Percentiles rank a stretch among this genome's conserved stretches.
Conservation (phyloP, 2,888 invertebrate genomes). For the Synergus gifuensis region DNA sequence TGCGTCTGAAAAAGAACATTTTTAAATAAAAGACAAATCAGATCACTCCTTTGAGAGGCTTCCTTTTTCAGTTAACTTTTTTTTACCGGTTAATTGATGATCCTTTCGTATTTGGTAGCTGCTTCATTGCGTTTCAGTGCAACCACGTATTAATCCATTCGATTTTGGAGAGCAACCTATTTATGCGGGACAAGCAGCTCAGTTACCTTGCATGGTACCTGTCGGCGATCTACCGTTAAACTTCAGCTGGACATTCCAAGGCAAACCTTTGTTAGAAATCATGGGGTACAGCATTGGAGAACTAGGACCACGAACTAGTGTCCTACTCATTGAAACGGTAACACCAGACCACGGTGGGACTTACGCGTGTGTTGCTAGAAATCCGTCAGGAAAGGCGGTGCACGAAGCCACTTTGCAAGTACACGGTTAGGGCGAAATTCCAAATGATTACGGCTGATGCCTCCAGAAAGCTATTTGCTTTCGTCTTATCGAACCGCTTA, state of each 20-base stretch:
- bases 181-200: conserved; percentile 88
- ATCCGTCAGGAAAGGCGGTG: conserved; percentile 79
- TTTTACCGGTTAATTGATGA: not conserved
- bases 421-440: conserved; percentile 80
- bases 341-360: conserved; percentile 79
- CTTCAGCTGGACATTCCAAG: conserved; percentile 80
- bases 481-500: conserved; percentile 25
- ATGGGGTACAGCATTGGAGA: conserved; percentile 73
- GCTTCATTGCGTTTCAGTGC: conserved; percentile 81
- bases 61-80: not conserved
- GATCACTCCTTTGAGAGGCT: not conserved
- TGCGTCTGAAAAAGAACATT: not conserved
- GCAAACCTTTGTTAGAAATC: conserved; percentile 74
- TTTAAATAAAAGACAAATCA: not conserved
- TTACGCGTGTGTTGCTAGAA: conserved; percentile 81
- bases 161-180: conserved; percentile 88
- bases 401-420: conserved; percentile 80
- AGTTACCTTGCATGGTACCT: conserved; percentile 84
- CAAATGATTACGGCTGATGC: conserved; percentile 23
- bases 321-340: conserved; percentile 78
- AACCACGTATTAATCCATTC: conserved; percentile 90
- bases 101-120: conserved; percentile 31
- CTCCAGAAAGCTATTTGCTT: conserved; percentile 35
- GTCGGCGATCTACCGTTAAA: conserved; percentile 81
- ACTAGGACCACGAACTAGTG: conserved; percentile 74